These are phyloP conservation scores for Notocelia uddmanniana DNA, from an alignment of 2,888 invertebrate species.

Conservation along the genomic window DNA sequence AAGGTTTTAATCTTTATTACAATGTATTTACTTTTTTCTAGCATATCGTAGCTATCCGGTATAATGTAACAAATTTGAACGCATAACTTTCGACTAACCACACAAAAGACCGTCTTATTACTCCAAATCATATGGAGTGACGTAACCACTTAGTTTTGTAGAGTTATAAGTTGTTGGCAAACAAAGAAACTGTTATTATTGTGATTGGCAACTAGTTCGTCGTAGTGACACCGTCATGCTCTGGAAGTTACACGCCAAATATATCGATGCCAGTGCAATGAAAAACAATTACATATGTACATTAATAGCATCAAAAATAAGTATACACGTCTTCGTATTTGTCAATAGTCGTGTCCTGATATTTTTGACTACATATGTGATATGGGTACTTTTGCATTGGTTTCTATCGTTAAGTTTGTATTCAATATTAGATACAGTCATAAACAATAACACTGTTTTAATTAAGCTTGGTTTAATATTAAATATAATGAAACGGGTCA, in stretches of 20 bases:
- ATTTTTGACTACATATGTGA: neutral
- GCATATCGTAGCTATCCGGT: neutral
- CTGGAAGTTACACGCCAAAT: constrained; percentile 13
- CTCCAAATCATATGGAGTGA: constrained; percentile 33
- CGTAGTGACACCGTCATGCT: constrained; percentile 33
- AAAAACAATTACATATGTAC: neutral
- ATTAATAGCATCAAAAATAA: too few relatives aligned
- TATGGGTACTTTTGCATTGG: neutral
- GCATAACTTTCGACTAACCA: constrained; percentile 27
- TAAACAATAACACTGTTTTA: neutral
- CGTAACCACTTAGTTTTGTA: constrained; percentile 31
- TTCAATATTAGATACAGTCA: neutral
- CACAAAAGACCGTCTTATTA: constrained; percentile 21
- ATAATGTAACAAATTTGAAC: constrained; percentile 15
- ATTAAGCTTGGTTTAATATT: neutral
- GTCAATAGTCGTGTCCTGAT: neutral
- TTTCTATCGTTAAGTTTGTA: neutral
- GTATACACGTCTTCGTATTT: neutral
- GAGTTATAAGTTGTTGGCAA: constrained; percentile 30
- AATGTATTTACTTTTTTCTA: constrained; percentile 1
- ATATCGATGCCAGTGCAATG: constrained; percentile 12
- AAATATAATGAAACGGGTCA: too few relatives aligned
- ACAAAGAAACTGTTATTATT: constrained; percentile 43
- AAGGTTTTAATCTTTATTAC: neutral
- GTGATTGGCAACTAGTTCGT: constrained; percentile 29